Evolutionary conservation across 64 coral and sea anemone species (phyloP).

Genomic region (Hydrozoanthus tunicans): DNA sequence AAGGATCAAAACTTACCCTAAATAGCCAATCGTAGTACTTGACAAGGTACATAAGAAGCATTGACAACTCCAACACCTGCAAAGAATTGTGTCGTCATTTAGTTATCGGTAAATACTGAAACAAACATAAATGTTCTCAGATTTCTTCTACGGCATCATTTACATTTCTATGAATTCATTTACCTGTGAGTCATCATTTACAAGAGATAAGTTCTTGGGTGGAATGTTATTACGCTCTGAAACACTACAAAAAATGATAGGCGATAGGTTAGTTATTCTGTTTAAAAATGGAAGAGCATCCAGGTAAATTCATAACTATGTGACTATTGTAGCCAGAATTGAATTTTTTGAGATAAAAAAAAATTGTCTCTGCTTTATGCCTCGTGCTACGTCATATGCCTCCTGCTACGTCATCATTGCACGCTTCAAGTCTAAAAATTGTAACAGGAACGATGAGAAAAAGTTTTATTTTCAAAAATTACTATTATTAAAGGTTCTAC

Average conservation of each 20-base stretch:
- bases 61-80: slow-evolving; percentile 89
- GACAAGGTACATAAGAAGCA: slow-evolving; percentile 94
- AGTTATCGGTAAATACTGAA: too few species aligned
- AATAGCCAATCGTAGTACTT: slow-evolving; percentile 92
- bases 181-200: slow-evolving; percentile 81
- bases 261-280: not conserved
- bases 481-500: too few species aligned
- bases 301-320: too few species aligned
- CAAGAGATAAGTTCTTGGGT: slow-evolving; percentile 75
- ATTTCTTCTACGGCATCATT: not conserved
- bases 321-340: too few species aligned
- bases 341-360: too few species aligned
- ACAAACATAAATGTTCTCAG: not conserved
- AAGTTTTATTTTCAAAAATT: too few species aligned
- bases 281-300: not conserved
- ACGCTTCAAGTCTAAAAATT: too few species aligned
- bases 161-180: not conserved
- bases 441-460: too few species aligned
- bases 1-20: slow-evolving; percentile 63
- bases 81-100: not conserved
- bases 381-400: too few species aligned
- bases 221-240: slow-evolving; percentile 70
- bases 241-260: slow-evolving; percentile 59
- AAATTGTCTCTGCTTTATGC: too few species aligned
- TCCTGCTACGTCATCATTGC: too few species aligned